Percentiles rank a stretch among this genome's conserved stretches.
phyloP scores from a whole-genome alignment of 2,797 vertebrate genomes.

The Siniperca scherzeri region DNA sequence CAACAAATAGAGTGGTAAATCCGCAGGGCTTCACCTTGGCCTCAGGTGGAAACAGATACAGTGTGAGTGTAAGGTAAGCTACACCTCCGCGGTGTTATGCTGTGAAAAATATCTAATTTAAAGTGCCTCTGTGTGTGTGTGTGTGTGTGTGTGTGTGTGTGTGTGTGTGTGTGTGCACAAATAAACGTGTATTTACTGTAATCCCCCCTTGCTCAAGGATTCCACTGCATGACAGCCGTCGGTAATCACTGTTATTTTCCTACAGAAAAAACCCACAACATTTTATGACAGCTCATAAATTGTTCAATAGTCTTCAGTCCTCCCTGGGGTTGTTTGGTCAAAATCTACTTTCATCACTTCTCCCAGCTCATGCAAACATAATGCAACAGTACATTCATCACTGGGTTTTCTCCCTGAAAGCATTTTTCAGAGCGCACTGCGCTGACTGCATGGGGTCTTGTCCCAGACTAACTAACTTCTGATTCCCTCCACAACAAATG shows the following conservation, averaged over 20 bases:
- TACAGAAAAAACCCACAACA: slow-evolving; percentile 50
- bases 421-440: slow-evolving; percentile 23
- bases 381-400: slow-evolving; percentile 56
- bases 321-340: slow-evolving; percentile 65
- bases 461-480: slow-evolving; percentile 32
- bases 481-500: slow-evolving; percentile 19
- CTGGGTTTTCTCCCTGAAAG: slow-evolving; percentile 30
- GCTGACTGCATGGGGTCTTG: slow-evolving; percentile 36
- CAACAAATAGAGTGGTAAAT: slow-evolving; percentile 55
- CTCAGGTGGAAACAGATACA: slow-evolving; percentile 35
- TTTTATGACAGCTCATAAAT: slow-evolving; percentile 71
- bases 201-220: slow-evolving; percentile 22
- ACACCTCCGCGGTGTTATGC: neutral
- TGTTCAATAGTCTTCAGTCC: slow-evolving; percentile 57
- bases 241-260: slow-evolving; percentile 63
- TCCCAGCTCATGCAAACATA: slow-evolving; percentile 49
- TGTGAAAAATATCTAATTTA: slow-evolving; percentile 37
- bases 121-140: neutral
- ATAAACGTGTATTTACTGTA: slow-evolving; percentile 26
- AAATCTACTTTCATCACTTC: slow-evolving; percentile 65
- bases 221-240: slow-evolving; percentile 48
- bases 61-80: slow-evolving; percentile 2
- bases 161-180: neutral
- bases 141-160: slow-evolving; percentile 21
- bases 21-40: slow-evolving; percentile 40